These are phyloP conservation scores for Drosophila asahinai DNA, from an alignment of 1,140 invertebrate species.

Conservation along the genomic window DNA sequence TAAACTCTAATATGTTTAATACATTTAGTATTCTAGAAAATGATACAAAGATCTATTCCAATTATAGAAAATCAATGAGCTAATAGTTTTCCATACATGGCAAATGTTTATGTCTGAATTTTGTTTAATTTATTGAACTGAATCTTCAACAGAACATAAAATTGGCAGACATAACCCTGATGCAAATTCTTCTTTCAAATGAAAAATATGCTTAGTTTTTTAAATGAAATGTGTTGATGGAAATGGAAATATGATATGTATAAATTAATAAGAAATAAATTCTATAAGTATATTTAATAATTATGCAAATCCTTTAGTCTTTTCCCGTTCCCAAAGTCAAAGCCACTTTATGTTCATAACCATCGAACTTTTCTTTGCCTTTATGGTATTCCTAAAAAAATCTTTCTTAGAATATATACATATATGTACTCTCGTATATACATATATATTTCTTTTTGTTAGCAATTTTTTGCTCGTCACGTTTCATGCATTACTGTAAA, in stretches of 20 bases:
- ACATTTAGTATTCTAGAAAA: no score
- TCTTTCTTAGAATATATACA: background rate
- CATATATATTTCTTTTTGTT: background rate
- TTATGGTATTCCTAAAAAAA: background rate
- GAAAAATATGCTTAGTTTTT: background rate
- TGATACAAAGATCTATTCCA: background rate
- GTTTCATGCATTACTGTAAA: constrained; percentile 37
- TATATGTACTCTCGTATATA: background rate
- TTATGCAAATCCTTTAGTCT: background rate
- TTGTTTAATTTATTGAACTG: constrained; percentile 4
- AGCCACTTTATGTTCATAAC: constrained; percentile 4
- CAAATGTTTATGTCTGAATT: constrained; percentile 8
- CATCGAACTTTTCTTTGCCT: background rate
- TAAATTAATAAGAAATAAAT: no score
- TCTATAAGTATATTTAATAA: background rate
- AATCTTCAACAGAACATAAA: constrained; percentile 13
- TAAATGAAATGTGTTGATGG: background rate
- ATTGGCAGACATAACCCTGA: background rate
- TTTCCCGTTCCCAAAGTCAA: background rate
- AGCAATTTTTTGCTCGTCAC: constrained; percentile 4
- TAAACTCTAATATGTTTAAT: no score
- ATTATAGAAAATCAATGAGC: background rate
- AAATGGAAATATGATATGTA: no score
- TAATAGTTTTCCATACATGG: constrained; percentile 1
- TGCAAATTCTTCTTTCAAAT: background rate